Percentiles rank a stretch among this genome's conserved stretches.
These are phyloP conservation scores for Sus cebifrons DNA, from an alignment of 2,797 vertebrate genomes.

Conservation along the genomic window DNA sequence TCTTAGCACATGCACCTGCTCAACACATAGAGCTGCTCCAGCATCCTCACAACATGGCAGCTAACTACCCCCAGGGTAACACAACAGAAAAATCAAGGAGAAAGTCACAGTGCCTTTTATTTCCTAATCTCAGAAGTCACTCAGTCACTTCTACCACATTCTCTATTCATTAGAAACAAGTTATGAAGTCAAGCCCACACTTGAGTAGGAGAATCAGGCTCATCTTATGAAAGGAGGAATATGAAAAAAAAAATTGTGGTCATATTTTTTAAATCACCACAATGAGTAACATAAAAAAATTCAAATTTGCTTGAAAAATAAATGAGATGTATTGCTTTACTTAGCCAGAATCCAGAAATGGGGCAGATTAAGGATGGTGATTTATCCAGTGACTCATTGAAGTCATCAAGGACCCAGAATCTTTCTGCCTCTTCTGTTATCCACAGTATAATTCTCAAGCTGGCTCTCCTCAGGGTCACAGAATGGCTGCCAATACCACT, in stretches of 20 bases:
- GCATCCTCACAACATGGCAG: not conserved
- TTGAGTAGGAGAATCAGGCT: not conserved
- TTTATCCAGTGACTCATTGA: not conserved
- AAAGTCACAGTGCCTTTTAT: not conserved
- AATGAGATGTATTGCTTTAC: not conserved
- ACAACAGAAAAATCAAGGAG: not conserved
- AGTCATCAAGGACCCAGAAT: not conserved
- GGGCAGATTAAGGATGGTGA: not conserved
- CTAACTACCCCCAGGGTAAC: not conserved
- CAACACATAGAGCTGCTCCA: not conserved
- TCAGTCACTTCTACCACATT: not conserved
- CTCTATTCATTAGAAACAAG: not conserved
- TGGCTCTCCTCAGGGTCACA: not conserved
- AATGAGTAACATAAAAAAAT: not conserved
- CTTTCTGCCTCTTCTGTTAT: not conserved
- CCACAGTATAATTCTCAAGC: not conserved
- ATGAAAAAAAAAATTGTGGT: not conserved
- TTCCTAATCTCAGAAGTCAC: not conserved
- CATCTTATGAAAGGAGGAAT: not conserved
- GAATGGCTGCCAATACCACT: not conserved
- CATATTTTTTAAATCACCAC: slow-evolving; percentile 15
- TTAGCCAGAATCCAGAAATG: slow-evolving; percentile 20
- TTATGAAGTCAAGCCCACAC: not conserved
- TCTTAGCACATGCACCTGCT: not conserved
- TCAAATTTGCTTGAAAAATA: slow-evolving; percentile 23